Conservation (phyloP, 2,113 vertebrate genomes). For the Silurus glanis region DNA sequence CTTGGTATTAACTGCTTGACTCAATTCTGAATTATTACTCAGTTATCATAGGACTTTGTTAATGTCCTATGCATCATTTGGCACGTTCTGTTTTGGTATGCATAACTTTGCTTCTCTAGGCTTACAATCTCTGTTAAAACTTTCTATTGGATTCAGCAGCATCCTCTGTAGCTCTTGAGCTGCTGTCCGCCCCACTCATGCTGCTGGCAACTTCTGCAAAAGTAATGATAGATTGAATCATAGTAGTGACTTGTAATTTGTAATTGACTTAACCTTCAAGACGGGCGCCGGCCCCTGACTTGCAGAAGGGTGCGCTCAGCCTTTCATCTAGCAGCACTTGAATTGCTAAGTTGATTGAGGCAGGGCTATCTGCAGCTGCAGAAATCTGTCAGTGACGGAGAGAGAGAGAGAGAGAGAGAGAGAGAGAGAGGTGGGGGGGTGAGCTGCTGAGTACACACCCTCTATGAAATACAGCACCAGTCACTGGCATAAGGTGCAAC, state of each 20-base stretch:
- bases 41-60: slow-evolving; percentile 1
- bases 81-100: background rate
- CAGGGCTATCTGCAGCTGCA: slow-evolving; percentile 46
- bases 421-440: background rate
- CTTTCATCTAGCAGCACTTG: slow-evolving; percentile 44
- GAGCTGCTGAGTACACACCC: slow-evolving; percentile 45
- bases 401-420: background rate
- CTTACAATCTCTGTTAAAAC: background rate
- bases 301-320: slow-evolving; percentile 34
- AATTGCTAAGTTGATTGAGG: slow-evolving; percentile 52
- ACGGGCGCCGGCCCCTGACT: slow-evolving; percentile 2
- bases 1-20: background rate
- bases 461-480: slow-evolving; percentile 56
- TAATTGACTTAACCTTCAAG: slow-evolving; percentile 50
- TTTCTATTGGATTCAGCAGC: slow-evolving; percentile 20
- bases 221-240: slow-evolving; percentile 47
- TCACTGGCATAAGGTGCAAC: slow-evolving; percentile 55
- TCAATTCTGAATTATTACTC: background rate
- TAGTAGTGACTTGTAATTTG: slow-evolving; percentile 46
- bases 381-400: slow-evolving; percentile 49
- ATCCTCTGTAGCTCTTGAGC: slow-evolving; percentile 1
- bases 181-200: background rate
- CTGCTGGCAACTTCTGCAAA: slow-evolving; percentile 19
- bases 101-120: background rate
- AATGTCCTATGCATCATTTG: background rate